phyloP scores from a whole-genome alignment of 2,888 invertebrate species.

The Agrilus mali region DNA sequence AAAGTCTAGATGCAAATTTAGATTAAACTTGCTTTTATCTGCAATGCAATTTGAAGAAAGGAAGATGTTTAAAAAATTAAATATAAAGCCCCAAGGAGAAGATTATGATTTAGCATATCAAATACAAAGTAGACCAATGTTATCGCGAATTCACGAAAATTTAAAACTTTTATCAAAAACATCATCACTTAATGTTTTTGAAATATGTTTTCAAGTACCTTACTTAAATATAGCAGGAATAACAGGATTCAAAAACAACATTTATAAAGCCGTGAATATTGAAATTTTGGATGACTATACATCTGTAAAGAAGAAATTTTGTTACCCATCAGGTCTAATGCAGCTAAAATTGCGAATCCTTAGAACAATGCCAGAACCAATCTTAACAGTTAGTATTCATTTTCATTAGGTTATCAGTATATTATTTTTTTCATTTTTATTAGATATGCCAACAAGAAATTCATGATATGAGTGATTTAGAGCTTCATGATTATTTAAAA shows the following conservation, averaged over 20 bases:
- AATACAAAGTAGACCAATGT: slow-evolving; percentile 22
- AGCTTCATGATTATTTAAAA: slow-evolving; percentile 21
- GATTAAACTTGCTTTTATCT: slow-evolving; percentile 30
- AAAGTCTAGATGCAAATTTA: slow-evolving; percentile 6
- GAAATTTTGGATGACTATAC: slow-evolving; percentile 34
- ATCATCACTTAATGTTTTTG: slow-evolving; percentile 20
- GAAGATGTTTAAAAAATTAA: slow-evolving; percentile 21
- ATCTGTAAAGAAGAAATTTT: slow-evolving; percentile 26
- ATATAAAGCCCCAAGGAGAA: slow-evolving; percentile 15
- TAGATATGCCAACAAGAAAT: slow-evolving; percentile 19
- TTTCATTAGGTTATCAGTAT: not conserved
- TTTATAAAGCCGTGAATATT: slow-evolving; percentile 28
- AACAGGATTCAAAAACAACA: slow-evolving; percentile 25
- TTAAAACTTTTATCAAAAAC: slow-evolving; percentile 17
- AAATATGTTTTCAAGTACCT: slow-evolving; percentile 25
- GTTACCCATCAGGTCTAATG: slow-evolving; percentile 31
- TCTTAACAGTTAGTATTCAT: slow-evolving; percentile 27
- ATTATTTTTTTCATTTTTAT: slow-evolving; percentile 7
- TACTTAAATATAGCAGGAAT: slow-evolving; percentile 30
- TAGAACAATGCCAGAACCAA: slow-evolving; percentile 24
- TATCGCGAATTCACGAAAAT: slow-evolving; percentile 21
- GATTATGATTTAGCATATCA: slow-evolving; percentile 19
- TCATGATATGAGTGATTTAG: slow-evolving; percentile 18
- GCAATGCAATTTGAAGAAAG: slow-evolving; percentile 31
- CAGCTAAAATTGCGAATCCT: slow-evolving; percentile 34